Base-by-base conservation (phyloP, 2,113 vertebrate species). In the Hipposideros armiger region DNA sequence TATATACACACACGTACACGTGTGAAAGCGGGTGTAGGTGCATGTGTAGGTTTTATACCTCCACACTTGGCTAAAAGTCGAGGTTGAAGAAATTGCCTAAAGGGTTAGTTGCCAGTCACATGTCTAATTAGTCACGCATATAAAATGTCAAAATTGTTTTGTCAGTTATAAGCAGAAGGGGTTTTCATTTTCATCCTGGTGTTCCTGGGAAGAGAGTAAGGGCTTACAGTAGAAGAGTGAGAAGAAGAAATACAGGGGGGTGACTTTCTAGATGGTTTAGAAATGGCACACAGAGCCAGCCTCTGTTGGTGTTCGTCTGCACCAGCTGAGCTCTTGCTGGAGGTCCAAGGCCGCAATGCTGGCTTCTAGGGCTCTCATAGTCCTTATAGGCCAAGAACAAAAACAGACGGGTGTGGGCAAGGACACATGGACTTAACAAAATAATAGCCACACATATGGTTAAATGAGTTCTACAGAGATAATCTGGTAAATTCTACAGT, bases 51-150 rank as follows among this genome's bases (percentile, higher is more conserved):
- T 82, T 87, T 95, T 87, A 95, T 78, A 96, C 52, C 70, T 90
- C 72, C 30, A 62, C 32, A 64, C 92, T 91, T 72, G 85, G 47
- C 67, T 92, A 70, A 85, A 90, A 96, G 66, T 91, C 76, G 32
- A 52, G 62, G n/a, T 64, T 93, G 64, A 80, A 94, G 80, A 90
- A 69, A 60, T 89, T 91, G 40, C 82, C 86, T 78, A 28, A 89
- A 94, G 94, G 85, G 14, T 40, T 80, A 3, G 7, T 78, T 97
- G 82, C 91, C 86, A 77, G 88, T 93, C 86, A 67, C 81, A 52
- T 73, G 69, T 92, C 80, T 96, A 85, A 95, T 94, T 94, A 85
- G 85, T 83, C 60, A 85, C 2, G 6, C 40, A 15, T 60, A 60
- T 15, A 60, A 88, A 95, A 88, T 86, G 30, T 77, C 58, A 90